Conservation (phyloP, 2,888 invertebrate genomes). For the Ichneumoninae sp. region DNA sequence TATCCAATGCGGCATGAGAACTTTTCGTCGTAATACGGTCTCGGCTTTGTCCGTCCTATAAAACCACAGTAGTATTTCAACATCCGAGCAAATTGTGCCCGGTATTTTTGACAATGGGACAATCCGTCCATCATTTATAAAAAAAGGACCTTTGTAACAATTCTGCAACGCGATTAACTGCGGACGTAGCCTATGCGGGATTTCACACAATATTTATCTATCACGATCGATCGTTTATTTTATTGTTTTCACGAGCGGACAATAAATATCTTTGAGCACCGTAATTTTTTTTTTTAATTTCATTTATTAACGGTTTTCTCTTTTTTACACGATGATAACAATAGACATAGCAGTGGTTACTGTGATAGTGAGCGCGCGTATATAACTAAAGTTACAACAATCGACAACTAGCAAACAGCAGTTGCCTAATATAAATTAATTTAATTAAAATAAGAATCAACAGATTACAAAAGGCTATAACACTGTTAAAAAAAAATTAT, state of each 20-base stretch:
- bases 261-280: background rate
- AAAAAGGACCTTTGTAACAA: background rate
- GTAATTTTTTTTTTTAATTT: too few species aligned
- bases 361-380: too few species aligned
- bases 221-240: background rate
- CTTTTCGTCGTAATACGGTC: slow-evolving; percentile 30
- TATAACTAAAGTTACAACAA: too few species aligned
- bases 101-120: slow-evolving; percentile 1
- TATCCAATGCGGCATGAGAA: slow-evolving; percentile 56
- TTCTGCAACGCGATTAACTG: slow-evolving; percentile 1
- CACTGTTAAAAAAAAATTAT: too few species aligned
- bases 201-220: background rate
- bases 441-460: too few species aligned
- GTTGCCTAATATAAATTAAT: too few species aligned
- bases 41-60: slow-evolving; percentile 11
- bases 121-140: background rate
- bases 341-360: too few species aligned
- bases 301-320: too few species aligned
- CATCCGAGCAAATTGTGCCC: background rate
- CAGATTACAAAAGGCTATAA: too few species aligned
- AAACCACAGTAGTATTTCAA: background rate
- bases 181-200: background rate
- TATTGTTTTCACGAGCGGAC: background rate
- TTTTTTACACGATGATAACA: too few species aligned
- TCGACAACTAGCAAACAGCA: too few species aligned